A percentile compares a stretch with the other conserved stretches of the same genome.
phyloP scores from a whole-genome alignment of 2,797 vertebrate genomes.

The Micropoecilia bifurca region DNA sequence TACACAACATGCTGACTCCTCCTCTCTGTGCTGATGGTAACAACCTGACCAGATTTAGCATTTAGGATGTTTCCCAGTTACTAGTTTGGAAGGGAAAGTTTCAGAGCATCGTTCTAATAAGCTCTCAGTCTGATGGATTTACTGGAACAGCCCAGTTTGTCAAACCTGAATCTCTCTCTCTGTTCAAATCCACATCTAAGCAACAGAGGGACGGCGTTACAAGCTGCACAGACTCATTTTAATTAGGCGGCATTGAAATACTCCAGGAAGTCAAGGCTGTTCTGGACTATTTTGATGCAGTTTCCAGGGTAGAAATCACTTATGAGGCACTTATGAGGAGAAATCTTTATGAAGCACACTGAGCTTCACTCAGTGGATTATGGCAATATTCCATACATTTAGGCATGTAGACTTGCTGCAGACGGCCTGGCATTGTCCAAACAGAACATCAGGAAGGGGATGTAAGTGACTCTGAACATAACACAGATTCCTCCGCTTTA shows the following conservation, averaged over 20 bases:
- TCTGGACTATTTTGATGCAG: too few species aligned
- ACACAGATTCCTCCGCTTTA: background rate
- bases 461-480: background rate
- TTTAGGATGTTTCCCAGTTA: background rate
- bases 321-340: too few species aligned
- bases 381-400: background rate
- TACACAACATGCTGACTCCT: slow-evolving; percentile 6
- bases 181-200: background rate
- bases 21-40: background rate
- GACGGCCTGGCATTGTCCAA: background rate
- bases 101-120: background rate
- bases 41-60: background rate
- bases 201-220: background rate
- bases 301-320: background rate
- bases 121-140: background rate
- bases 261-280: background rate
- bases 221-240: too few species aligned
- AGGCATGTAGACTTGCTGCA: background rate
- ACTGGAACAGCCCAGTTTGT: too few species aligned
- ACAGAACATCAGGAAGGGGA: background rate
- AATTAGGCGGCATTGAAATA: too few species aligned
- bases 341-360: background rate
- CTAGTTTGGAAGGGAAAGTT: background rate
- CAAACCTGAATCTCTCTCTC: background rate
- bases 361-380: too few species aligned